These are phyloP conservation scores for Apostichopus californicus DNA, from an alignment of 35 echinoderm and acorn worm genomes.

Conservation along the genomic window DNA sequence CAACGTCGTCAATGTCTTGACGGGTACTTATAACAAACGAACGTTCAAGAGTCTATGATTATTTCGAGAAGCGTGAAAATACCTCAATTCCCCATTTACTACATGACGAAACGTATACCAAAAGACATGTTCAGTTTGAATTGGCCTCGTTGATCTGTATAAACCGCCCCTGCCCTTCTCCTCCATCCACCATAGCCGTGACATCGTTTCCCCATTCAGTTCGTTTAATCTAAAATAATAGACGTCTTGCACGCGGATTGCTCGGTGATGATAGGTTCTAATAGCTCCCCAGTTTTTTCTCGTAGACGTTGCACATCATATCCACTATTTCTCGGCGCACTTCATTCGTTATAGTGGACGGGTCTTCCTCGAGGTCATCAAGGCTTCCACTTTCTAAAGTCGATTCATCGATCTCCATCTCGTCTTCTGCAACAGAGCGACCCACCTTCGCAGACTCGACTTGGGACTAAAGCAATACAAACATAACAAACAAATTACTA, in stretches of 20 bases:
- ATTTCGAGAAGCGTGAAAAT: constrained; percentile 42
- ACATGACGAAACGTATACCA: constrained; percentile 18
- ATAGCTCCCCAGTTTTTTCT: constrained; percentile 14
- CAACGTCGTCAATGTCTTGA: constrained; percentile 11
- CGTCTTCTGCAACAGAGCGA: not conserved
- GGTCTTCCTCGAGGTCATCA: not conserved
- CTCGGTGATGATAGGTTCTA: constrained; percentile 9
- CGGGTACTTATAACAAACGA: not conserved
- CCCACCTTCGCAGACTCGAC: not conserved
- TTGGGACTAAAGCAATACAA: not conserved
- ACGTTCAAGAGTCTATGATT: constrained; percentile 32
- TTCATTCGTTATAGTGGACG: not conserved
- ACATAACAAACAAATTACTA: not conserved
- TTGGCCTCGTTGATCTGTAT: constrained; percentile 10
- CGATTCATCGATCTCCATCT: not conserved
- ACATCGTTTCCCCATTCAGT: not conserved
- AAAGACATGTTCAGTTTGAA: constrained; percentile 45
- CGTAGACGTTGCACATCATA: constrained; percentile 29
- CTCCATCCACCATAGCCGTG: too few relatives aligned
- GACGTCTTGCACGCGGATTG: constrained; percentile 25
- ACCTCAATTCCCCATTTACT: constrained; percentile 18
- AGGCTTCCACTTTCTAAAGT: not conserved
- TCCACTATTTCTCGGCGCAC: not conserved
- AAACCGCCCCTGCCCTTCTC: too few relatives aligned
- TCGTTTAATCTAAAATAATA: constrained; percentile 46